These are phyloP conservation scores for Pseudochirops cupreus DNA, from an alignment of 2,797 vertebrate genomes.

Conservation along the genomic window DNA sequence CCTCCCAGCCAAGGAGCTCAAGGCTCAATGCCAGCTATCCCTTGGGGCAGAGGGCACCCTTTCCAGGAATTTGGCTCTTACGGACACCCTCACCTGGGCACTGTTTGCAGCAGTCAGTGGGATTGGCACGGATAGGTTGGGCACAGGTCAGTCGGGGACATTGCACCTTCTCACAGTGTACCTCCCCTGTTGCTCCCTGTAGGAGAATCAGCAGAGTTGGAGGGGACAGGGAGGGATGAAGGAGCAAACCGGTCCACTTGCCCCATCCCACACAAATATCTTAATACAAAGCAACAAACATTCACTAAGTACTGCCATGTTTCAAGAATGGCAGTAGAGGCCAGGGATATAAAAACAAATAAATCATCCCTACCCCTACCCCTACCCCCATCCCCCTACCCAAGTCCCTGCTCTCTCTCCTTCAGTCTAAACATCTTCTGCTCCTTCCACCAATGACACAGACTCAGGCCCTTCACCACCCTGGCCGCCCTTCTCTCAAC, in stretches of 20 bases:
- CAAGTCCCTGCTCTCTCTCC: neutral
- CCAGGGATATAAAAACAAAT: neutral
- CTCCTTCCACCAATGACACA: neutral
- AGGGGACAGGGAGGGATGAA: neutral
- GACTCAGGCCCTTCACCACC: neutral
- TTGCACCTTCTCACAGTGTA: conserved; percentile 97
- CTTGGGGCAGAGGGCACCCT: neutral
- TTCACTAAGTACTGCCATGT: neutral
- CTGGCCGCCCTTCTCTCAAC: neutral
- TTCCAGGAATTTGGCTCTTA: neutral
- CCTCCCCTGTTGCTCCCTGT: conserved; percentile 94
- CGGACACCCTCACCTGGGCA: conserved; percentile 90
- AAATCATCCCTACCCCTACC: neutral
- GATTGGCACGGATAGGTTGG: conserved; percentile 92
- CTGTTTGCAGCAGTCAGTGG: conserved; percentile 97
- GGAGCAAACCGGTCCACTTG: neutral
- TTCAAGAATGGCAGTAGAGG: neutral
- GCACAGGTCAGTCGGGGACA: conserved; percentile 93
- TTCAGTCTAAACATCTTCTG: neutral
- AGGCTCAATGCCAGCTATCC: neutral
- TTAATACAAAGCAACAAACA: neutral
- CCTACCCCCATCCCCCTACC: neutral
- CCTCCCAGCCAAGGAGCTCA: neutral
- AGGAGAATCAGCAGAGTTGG: conserved; percentile 29
- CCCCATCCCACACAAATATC: neutral